Evolutionary conservation across 1,140 invertebrate genomes (phyloP).

Genomic region (Drosophila virilis): DNA sequence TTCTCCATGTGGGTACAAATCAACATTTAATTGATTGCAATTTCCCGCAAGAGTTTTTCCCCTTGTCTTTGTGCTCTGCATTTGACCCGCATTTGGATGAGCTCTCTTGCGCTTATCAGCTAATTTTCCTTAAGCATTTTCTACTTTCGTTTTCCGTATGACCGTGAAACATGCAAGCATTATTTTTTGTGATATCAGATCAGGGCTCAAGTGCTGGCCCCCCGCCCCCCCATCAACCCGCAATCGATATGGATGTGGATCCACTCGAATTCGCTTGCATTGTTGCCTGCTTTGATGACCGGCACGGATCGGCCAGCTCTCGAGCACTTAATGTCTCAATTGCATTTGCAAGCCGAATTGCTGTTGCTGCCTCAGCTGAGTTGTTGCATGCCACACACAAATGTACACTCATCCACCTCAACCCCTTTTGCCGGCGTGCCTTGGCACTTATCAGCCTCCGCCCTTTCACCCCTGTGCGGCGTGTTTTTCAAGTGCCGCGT

Average conservation of each 20-base stretch:
- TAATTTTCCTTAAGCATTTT: slow-evolving; percentile 34
- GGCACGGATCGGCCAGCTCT: slow-evolving; percentile 25
- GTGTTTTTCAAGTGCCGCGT: slow-evolving; percentile 63
- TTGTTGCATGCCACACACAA: slow-evolving; percentile 46
- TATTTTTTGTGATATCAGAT: slow-evolving; percentile 44
- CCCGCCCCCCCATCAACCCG: slow-evolving; percentile 12
- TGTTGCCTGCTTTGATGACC: slow-evolving; percentile 34
- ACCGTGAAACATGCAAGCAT: slow-evolving; percentile 48
- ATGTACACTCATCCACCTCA: slow-evolving; percentile 6
- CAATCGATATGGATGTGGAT: slow-evolving; percentile 4
- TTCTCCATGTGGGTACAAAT: too few species aligned
- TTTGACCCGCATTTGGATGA: slow-evolving; percentile 32
- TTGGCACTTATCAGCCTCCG: slow-evolving; percentile 55
- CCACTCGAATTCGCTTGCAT: slow-evolving; percentile 62
- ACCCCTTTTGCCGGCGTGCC: background rate
- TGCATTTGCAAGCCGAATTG: slow-evolving; percentile 75
- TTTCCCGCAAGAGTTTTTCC: slow-evolving; percentile 18
- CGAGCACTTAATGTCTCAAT: slow-evolving; percentile 73
- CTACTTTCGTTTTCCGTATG: slow-evolving; percentile 16
- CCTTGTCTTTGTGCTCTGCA: background rate
- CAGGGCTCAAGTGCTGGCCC: slow-evolving; percentile 38
- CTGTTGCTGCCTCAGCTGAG: slow-evolving; percentile 59
- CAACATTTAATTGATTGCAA: background rate
- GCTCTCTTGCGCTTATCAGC: slow-evolving; percentile 32
- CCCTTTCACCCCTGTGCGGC: slow-evolving; percentile 22